phyloP scores from a whole-genome alignment of 1,140 invertebrate genomes.

The Samia ricini region DNA sequence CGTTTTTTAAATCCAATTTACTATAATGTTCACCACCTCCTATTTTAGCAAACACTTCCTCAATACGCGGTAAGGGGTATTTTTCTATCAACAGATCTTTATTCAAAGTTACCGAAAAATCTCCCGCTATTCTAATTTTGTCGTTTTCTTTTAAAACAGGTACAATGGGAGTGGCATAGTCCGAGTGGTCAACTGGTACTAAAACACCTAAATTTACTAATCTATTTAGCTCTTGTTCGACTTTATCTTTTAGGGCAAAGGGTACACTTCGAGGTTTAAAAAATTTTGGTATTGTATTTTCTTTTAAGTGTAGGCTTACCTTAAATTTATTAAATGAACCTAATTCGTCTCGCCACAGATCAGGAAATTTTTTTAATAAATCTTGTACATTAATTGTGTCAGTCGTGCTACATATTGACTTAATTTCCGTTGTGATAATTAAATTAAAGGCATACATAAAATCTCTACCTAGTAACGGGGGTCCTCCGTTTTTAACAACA shows the following conservation, averaged over 20 bases:
- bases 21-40: slow-evolving; percentile 32
- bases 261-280: slow-evolving; percentile 2
- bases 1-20: slow-evolving; percentile 46
- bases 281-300: background rate
- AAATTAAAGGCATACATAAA: slow-evolving; percentile 33
- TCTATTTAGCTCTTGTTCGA: background rate
- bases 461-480: slow-evolving; percentile 36
- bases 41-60: slow-evolving; percentile 36
- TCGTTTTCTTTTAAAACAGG: slow-evolving; percentile 32
- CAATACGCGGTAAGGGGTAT: slow-evolving; percentile 32
- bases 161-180: slow-evolving; percentile 37
- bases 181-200: slow-evolving; percentile 18
- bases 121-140: slow-evolving; percentile 30
- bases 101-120: slow-evolving; percentile 34
- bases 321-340: slow-evolving; percentile 7
- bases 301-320: background rate
- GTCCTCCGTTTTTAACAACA: slow-evolving; percentile 20
- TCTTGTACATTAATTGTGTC: background rate
- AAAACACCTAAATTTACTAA: slow-evolving; percentile 22
- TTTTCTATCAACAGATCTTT: slow-evolving; percentile 32
- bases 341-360: background rate
- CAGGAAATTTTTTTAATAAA: background rate
- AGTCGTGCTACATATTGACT: background rate
- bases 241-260: slow-evolving; percentile 3
- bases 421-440: slow-evolving; percentile 10